Evolutionary conservation across 2,113 vertebrate species (phyloP).

Genomic region (Nasalis larvatus): DNA sequence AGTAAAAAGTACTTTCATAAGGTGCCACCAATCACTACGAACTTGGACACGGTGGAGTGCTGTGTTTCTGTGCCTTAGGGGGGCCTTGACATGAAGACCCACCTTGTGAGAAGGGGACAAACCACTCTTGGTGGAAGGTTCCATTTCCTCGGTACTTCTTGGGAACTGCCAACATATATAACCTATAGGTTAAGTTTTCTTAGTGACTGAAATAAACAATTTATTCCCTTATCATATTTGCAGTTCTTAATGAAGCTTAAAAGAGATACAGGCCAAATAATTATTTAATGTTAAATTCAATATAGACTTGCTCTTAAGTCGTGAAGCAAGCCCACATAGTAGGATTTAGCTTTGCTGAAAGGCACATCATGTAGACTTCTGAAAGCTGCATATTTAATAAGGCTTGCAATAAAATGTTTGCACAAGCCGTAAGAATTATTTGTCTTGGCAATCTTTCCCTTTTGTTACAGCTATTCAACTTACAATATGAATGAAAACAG

Average conservation of each 20-base stretch:
- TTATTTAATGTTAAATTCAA: neutral
- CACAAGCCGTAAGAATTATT: neutral
- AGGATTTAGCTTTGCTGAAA: constrained; percentile 38
- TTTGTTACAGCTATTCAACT: neutral
- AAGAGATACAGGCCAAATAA: neutral
- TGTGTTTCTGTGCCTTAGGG: accelerated
- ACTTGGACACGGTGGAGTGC: accelerated
- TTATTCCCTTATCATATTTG: neutral
- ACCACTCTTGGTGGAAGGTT: neutral
- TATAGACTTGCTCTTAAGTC: neutral
- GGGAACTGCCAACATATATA: neutral
- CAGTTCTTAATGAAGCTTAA: neutral
- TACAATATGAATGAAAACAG: constrained; percentile 53
- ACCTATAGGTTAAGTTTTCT: neutral
- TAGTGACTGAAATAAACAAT: neutral
- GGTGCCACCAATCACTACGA: neutral
- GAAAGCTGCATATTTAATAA: neutral
- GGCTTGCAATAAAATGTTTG: neutral
- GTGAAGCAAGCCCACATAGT: neutral
- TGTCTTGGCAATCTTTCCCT: constrained; percentile 37
- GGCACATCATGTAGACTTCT: neutral
- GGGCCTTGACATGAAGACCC: neutral
- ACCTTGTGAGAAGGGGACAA: neutral
- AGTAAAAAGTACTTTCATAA: constrained; percentile 48
- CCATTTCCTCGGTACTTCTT: neutral